These are phyloP conservation scores for Hippocampus guttulatus DNA, from an alignment of 2,113 vertebrate species.

Conservation along the genomic window DNA sequence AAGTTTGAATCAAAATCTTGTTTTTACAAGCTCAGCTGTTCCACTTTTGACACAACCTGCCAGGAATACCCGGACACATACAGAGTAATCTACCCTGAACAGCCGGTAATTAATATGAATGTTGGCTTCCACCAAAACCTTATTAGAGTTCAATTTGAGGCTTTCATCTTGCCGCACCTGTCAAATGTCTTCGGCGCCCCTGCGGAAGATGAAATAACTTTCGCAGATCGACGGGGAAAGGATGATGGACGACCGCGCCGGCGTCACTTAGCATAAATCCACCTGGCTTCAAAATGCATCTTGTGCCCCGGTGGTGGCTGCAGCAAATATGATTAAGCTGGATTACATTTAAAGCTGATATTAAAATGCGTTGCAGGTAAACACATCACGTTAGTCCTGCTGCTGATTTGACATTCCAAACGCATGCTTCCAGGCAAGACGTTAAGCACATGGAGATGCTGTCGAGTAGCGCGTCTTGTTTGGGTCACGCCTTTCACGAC, in stretches of 20 bases:
- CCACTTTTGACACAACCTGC: background rate
- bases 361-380: conserved; percentile 41
- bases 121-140: conserved; percentile 1
- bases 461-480: background rate
- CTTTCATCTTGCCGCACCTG: conserved; percentile 6
- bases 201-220: conserved; percentile 2
- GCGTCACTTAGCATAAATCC: conserved; percentile 7
- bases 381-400: conserved; percentile 28
- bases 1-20: background rate
- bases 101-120: conserved; percentile 2
- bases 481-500: background rate
- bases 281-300: conserved; percentile 36
- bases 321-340: conserved; percentile 42
- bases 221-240: background rate
- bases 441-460: conserved; percentile 12
- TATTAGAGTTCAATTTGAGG: conserved; percentile 4
- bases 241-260: conserved; percentile 1
- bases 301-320: conserved; percentile 26
- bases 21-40: background rate
- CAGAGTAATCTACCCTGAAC: background rate
- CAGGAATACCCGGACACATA: background rate
- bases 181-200: background rate
- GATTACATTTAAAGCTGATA: conserved; percentile 56
- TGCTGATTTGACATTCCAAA: conserved; percentile 21
- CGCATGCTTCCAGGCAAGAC: conserved; percentile 13